phyloP scores from a whole-genome alignment of 1,140 invertebrate genomes.

The Phocides pigmalion region DNA sequence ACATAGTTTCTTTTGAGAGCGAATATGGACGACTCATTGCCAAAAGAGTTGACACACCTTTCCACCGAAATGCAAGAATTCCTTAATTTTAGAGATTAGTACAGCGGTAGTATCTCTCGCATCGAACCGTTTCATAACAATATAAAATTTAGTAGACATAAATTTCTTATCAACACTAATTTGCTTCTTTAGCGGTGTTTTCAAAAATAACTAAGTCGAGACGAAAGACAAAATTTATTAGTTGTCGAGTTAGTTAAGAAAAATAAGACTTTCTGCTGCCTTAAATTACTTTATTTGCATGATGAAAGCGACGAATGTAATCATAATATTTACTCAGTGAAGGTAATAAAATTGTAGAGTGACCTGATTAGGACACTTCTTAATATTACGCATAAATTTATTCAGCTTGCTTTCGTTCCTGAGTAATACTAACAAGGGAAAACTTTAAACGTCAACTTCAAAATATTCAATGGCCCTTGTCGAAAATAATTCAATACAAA shows the following conservation, averaged over 20 bases:
- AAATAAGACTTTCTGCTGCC: not conserved
- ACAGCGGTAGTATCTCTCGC: no score
- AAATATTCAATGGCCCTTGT: no score
- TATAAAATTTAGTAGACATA: no score
- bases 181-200: not conserved
- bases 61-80: no score
- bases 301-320: not conserved
- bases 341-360: not conserved
- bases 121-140: no score
- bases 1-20: no score
- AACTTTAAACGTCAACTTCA: not conserved
- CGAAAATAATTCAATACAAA: no score
- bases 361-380: not conserved
- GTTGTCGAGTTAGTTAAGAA: not conserved
- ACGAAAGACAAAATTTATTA: no score
- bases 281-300: not conserved
- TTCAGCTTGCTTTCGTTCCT: not conserved
- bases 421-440: not conserved
- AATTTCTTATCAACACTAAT: no score
- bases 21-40: no score
- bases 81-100: no score
- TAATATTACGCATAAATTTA: not conserved
- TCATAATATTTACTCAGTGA: not conserved
- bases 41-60: no score
- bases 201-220: not conserved